phyloP scores from a whole-genome alignment of 2,797 vertebrate species.

The Anguilla anguilla region DNA sequence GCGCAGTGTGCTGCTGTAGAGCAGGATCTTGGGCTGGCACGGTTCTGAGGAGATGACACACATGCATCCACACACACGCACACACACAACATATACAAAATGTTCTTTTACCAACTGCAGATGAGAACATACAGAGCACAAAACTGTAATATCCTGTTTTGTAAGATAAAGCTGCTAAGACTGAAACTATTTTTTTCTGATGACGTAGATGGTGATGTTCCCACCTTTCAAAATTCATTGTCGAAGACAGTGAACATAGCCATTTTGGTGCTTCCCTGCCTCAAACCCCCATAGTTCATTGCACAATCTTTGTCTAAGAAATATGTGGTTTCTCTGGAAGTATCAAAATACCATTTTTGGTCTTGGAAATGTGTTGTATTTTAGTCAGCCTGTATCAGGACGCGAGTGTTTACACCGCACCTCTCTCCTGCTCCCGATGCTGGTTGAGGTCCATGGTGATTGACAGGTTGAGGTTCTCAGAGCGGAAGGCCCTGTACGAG shows the following conservation, averaged over 20 bases:
- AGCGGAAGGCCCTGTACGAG: conserved; percentile 96
- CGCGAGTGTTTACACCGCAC: conserved; percentile 57
- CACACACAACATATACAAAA: neutral
- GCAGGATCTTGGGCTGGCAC: conserved; percentile 86
- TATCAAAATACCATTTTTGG: no score
- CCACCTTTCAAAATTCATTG: neutral
- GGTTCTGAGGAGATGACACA: conserved; percentile 67
- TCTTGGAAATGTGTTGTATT: no score
- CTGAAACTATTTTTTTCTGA: no score
- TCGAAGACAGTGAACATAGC: no score
- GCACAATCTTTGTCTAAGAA: no score
- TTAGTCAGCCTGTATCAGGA: neutral
- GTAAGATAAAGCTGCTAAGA: no score
- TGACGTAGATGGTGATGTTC: no score
- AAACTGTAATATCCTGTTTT: neutral
- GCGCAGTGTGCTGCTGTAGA: conserved; percentile 97
- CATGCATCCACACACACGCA: neutral
- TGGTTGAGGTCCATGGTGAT: conserved; percentile 94
- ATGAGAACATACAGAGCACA: neutral
- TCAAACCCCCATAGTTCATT: no score
- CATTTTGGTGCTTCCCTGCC: no score
- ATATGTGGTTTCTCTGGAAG: neutral
- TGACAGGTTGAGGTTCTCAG: conserved; percentile 94
- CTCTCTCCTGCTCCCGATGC: conserved; percentile 65
- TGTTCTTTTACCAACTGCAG: neutral